These are phyloP conservation scores for Sycophaga agraensis DNA, from an alignment of 1,140 invertebrate species.

Conservation along the genomic window DNA sequence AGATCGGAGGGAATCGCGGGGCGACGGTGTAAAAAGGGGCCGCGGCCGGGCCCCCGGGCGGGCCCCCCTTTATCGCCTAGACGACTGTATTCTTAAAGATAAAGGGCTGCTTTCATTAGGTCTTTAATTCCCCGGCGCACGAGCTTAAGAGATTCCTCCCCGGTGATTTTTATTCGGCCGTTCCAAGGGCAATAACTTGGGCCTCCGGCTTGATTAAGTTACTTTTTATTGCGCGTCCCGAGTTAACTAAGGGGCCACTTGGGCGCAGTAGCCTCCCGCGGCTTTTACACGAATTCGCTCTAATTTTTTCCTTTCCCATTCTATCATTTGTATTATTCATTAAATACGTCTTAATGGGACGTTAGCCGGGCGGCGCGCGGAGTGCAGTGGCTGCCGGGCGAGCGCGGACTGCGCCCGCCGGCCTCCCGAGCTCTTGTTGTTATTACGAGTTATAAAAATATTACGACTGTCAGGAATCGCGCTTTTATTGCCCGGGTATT, in stretches of 20 bases:
- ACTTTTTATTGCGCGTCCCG: conserved; percentile 20
- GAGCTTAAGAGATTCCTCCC: conserved; percentile 1
- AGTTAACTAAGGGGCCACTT: conserved; percentile 12
- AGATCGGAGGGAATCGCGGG: neutral
- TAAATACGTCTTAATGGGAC: conserved; percentile 12
- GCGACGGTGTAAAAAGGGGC: neutral
- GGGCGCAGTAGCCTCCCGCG: neutral
- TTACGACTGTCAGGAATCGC: conserved; percentile 16
- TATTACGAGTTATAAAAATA: conserved; percentile 25
- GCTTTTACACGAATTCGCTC: conserved; percentile 9
- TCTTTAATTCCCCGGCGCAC: conserved; percentile 16
- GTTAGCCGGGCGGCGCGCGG: neutral
- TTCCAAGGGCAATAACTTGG: conserved; percentile 23
- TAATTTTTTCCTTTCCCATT: conserved; percentile 8
- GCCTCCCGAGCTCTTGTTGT: neutral
- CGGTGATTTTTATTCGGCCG: conserved; percentile 26
- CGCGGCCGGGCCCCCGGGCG: no score
- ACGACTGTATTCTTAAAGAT: conserved; percentile 24
- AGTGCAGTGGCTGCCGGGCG: no score
- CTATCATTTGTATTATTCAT: conserved; percentile 24
- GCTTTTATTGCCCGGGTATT: conserved; percentile 9
- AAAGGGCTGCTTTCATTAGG: conserved; percentile 18
- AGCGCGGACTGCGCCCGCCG: no score
- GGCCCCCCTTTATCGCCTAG: conserved; percentile 7
- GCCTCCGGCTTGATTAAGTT: conserved; percentile 23